Evolutionary conservation across 2,888 invertebrate species (phyloP).

Genomic region (Aphrophora alni): DNA sequence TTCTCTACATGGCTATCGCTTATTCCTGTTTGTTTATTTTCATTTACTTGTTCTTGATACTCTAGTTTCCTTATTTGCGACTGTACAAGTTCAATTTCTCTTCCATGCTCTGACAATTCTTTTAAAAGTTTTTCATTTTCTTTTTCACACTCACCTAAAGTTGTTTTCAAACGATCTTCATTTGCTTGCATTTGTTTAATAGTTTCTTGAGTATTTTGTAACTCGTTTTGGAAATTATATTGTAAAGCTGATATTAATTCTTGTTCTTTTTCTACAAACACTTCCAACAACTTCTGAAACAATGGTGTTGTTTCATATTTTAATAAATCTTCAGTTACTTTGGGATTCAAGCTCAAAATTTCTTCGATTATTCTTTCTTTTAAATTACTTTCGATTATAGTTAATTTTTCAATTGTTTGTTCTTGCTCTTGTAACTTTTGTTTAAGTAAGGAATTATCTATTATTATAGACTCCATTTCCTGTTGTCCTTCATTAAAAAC

Average conservation of each 20-base stretch:
- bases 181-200: neutral
- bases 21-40: neutral
- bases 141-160: neutral
- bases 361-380: neutral
- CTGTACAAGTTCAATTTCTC: neutral
- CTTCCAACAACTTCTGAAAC: neutral
- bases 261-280: neutral
- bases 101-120: too few species aligned
- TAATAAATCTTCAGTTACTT: neutral
- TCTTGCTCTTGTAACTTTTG: neutral
- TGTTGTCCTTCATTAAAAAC: too few species aligned
- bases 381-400: neutral
- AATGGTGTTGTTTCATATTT: neutral
- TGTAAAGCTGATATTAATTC: neutral
- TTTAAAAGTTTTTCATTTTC: neutral
- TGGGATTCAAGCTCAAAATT: neutral
- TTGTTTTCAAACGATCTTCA: neutral
- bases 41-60: neutral
- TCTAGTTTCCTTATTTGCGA: neutral
- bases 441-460: too few species aligned
- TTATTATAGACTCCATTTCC: too few species aligned
- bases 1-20: neutral
- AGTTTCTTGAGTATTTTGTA: neutral
- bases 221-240: neutral
- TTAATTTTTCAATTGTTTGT: too few species aligned